Conservation (phyloP, 2,113 vertebrate genomes). For the Hypomesus transpacificus region DNA sequence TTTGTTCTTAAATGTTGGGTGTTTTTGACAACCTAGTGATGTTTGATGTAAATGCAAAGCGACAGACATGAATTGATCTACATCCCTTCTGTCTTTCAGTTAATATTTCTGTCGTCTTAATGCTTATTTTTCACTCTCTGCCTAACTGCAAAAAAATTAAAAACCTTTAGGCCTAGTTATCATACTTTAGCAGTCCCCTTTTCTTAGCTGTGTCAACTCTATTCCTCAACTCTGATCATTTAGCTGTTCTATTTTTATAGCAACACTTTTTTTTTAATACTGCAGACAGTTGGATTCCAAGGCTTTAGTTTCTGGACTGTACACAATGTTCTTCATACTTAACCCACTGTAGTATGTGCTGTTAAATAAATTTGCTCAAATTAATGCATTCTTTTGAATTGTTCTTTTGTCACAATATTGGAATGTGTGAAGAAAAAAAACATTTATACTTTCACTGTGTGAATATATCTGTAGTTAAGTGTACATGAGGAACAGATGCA, state of each 20-base stretch:
- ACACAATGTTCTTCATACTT: slow-evolving; percentile 87
- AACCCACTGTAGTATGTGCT: slow-evolving; percentile 93
- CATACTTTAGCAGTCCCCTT: slow-evolving; percentile 69
- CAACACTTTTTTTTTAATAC: slow-evolving; percentile 99
- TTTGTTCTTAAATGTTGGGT: slow-evolving; percentile 10
- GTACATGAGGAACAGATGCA: not conserved
- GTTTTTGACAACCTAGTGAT: slow-evolving; percentile 30
- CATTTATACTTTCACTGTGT: not conserved
- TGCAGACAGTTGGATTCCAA: slow-evolving; percentile 83
- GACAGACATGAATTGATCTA: slow-evolving; percentile 56
- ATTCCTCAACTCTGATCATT: slow-evolving; percentile 80
- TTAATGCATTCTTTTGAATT: slow-evolving; percentile 26
- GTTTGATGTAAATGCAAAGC: slow-evolving; percentile 60
- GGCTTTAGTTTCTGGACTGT: slow-evolving; percentile 76
- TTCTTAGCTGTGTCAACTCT: slow-evolving; percentile 74
- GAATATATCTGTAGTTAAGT: not conserved
- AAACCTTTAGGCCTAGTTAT: slow-evolving; percentile 70
- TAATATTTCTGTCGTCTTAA: slow-evolving; percentile 53
- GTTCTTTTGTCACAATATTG: not conserved
- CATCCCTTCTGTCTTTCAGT: slow-evolving; percentile 52
- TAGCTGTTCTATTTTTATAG: slow-evolving; percentile 99
- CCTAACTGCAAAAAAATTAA: slow-evolving; percentile 55
- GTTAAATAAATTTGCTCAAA: slow-evolving; percentile 83
- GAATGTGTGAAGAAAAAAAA: too few species aligned
- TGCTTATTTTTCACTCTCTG: slow-evolving; percentile 71